Evolutionary conservation across 2,797 vertebrate genomes (phyloP), one percentile per base, ranked within the genome.

Genomic region (Lutjanus campechanus): DNA sequence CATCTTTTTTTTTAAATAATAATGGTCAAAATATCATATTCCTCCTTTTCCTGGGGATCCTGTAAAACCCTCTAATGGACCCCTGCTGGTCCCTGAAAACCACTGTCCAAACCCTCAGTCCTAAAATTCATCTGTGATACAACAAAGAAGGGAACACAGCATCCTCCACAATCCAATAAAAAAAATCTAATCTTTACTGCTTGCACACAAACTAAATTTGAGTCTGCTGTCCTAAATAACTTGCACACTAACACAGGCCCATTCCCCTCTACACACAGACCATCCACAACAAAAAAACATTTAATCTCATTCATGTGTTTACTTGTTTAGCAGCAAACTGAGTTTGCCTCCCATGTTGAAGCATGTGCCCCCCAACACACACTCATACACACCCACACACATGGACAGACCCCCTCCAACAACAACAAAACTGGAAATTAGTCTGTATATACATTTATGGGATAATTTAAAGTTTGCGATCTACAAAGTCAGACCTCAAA

Each of bases 401-500:
- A 49, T 16, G 47, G 46, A 40, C 36, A 73, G 55, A 72, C 43
- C 59, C 53, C 78, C 43, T 66, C 53, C 63, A 77, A 79, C 29
- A 62, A 77, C 82, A 86, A 85, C 60, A 72, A 67, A 85, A 82
- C 62, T 81, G 44, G 13, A 87, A 89, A 88, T 90, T 67, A 85
- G 84, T 59, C 81, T 86, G 87, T 82, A 83, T 89, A 88, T 89
- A 86, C 88, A 86, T 91, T 93, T 93, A 92, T 74, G 67, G 91
- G 84, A 91, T 93, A 82, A 95, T 93, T 93, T 89, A 85, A 93
- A 91, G 91, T 92, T 85, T 87, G 80, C 44, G 25, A 89, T 93
- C 92, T 91, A 92, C 93, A 93, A 92, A 95, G 92, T 84, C 87
- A 82, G 82, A 92, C 91, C 92, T 93, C 93, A 90, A 81, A 89